Percentiles rank a stretch among this genome's conserved stretches.
Evolutionary conservation across 2,113 vertebrate genomes (phyloP).

Genomic region (Pygathrix nemaeus): DNA sequence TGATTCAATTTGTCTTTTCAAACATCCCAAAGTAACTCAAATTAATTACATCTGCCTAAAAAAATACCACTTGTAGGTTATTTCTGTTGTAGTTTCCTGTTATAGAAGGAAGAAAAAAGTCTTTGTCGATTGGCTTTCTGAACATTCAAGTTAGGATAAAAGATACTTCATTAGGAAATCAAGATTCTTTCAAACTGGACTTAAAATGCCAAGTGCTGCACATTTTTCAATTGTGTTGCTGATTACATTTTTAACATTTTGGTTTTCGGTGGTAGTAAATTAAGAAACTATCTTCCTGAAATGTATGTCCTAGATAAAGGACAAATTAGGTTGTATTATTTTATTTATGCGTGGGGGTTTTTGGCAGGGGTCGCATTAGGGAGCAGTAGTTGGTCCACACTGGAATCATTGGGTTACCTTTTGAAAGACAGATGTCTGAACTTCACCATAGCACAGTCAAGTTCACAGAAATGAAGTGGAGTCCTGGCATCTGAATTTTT

Average conservation of each 20-base stretch:
- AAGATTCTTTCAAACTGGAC: background rate
- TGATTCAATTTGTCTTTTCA: constrained; percentile 22
- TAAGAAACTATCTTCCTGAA: background rate
- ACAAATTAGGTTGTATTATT: background rate
- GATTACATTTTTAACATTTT: background rate
- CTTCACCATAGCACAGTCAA: fast-evolving
- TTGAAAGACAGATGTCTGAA: background rate
- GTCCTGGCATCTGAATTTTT: no score
- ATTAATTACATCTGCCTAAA: constrained; percentile 49
- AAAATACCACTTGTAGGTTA: background rate
- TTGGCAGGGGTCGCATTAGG: fast-evolving
- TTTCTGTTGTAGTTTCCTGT: constrained; percentile 46
- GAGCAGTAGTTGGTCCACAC: background rate
- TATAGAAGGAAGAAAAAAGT: background rate
- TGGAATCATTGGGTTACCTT: background rate
- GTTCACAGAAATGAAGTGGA: background rate
- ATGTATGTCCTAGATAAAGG: background rate
- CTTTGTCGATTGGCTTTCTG: background rate
- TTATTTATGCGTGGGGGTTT: background rate
- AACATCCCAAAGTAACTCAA: background rate
- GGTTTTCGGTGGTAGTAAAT: background rate
- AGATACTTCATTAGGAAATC: background rate
- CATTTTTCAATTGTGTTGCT: background rate
- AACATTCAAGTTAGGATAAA: background rate
- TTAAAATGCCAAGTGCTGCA: background rate